Percentiles rank a stretch among this genome's conserved stretches.
These are phyloP conservation scores for Drosophila austrosaltans DNA, from an alignment of 2,888 invertebrate species.

Conservation along the genomic window DNA sequence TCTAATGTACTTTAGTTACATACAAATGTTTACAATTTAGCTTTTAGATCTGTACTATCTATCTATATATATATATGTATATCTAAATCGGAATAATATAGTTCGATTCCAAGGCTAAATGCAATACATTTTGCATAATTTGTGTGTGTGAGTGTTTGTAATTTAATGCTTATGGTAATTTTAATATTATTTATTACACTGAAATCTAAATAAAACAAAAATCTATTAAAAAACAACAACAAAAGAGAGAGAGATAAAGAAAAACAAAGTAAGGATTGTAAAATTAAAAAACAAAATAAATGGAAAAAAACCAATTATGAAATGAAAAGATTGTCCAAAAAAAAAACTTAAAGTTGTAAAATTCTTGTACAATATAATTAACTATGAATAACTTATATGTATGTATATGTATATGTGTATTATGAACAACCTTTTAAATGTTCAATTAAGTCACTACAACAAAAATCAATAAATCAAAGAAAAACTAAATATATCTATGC, in stretches of 20 bases:
- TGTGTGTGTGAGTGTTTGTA: constrained; percentile 53
- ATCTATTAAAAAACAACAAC: constrained; percentile 4
- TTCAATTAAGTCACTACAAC: constrained; percentile 77
- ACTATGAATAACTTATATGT: constrained; percentile 50
- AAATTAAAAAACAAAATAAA: constrained; percentile 3
- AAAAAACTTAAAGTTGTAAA: constrained; percentile 75
- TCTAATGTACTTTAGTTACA: constrained; percentile 76
- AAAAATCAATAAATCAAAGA: constrained; percentile 73
- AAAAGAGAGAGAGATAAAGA: constrained; percentile 6
- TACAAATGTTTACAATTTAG: constrained; percentile 73
- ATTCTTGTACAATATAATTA: constrained; percentile 68
- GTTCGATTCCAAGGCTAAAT: constrained; percentile 25
- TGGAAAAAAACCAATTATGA: constrained; percentile 55
- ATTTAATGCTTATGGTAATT: constrained; percentile 69
- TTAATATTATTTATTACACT: constrained; percentile 70
- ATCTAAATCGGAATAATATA: constrained; percentile 25
- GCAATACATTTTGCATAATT: constrained; percentile 40
- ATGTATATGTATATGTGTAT: constrained; percentile 56
- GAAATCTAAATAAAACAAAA: constrained; percentile 28
- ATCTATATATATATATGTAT: constrained; percentile 21
- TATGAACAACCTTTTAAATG: constrained; percentile 73
- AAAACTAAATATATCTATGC: constrained; percentile 40
- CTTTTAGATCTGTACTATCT: constrained; percentile 55
- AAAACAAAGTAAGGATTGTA: constrained; percentile 29
- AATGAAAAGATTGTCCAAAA: constrained; percentile 77